Evolutionary conservation across 2,888 invertebrate genomes (phyloP).

Genomic region (Zootermopsis nevadensis): DNA sequence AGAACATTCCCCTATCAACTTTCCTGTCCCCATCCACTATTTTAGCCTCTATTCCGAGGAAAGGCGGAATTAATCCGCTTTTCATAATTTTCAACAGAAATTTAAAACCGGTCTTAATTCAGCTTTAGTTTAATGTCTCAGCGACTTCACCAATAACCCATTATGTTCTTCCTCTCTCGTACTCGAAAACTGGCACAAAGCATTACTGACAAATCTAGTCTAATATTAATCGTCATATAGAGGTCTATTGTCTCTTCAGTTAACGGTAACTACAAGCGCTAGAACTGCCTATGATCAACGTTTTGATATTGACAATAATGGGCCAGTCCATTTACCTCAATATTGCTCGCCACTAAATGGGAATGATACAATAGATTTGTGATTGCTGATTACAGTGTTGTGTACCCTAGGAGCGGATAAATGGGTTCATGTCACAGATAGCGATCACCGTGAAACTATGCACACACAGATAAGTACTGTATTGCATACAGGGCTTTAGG

Average conservation of each 20-base stretch:
- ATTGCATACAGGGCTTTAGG: not conserved
- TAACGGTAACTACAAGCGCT: not conserved
- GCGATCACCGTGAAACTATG: not conserved
- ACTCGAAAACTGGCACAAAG: slow-evolving; percentile 12
- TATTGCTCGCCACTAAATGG: slow-evolving; percentile 7
- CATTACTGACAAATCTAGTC: slow-evolving; percentile 1
- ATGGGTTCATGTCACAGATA: slow-evolving; percentile 25
- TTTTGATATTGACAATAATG: slow-evolving; percentile 35
- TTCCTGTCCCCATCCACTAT: not conserved
- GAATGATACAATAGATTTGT: slow-evolving; percentile 19
- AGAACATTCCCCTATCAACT: not conserved
- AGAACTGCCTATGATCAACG: slow-evolving; percentile 9
- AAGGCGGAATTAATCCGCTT: slow-evolving; percentile 17
- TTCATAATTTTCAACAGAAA: slow-evolving; percentile 26
- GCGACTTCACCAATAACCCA: slow-evolving; percentile 42
- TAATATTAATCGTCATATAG: slow-evolving; percentile 34
- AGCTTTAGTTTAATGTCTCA: slow-evolving; percentile 41
- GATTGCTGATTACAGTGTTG: slow-evolving; percentile 27
- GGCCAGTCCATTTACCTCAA: slow-evolving; percentile 29
- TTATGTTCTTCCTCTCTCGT: not conserved
- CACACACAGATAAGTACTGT: not conserved
- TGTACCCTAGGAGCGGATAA: not conserved
- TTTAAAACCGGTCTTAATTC: slow-evolving; percentile 33
- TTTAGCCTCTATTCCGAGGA: not conserved
- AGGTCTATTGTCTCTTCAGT: slow-evolving; percentile 38